Conservation (phyloP, 2,113 vertebrate genomes). For the Propithecus coquereli region DNA sequence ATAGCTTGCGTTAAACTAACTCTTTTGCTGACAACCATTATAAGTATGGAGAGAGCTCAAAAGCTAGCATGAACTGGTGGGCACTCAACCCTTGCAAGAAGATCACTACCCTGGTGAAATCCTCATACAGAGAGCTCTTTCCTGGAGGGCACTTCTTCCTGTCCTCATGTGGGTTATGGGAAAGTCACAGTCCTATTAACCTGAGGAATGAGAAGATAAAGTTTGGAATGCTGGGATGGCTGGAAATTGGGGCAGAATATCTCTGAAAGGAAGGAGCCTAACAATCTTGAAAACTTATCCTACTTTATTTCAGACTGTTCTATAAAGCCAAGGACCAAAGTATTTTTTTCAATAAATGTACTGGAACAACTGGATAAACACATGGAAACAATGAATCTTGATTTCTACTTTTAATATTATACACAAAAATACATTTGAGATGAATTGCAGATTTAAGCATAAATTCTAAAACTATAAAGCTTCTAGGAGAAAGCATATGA, state of each 20-base stretch:
- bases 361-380: not conserved
- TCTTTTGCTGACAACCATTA: not conserved
- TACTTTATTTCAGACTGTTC: constrained; percentile 4
- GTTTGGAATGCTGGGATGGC: not conserved
- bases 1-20: not conserved
- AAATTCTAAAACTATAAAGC: constrained; percentile 10
- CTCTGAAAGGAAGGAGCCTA: not conserved
- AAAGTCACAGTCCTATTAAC: not conserved
- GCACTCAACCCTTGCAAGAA: not conserved
- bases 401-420: not conserved
- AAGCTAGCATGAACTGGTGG: not conserved
- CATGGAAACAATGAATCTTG: not conserved
- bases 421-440: constrained; percentile 12
- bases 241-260: not conserved
- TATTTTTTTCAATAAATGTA: not conserved
- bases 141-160: not conserved
- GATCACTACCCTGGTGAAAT: not conserved
- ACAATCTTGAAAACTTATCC: not conserved
- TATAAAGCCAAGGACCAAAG: not conserved
- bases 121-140: not conserved
- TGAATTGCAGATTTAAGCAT: not conserved
- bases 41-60: not conserved
- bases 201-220: not conserved
- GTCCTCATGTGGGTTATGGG: not conserved
- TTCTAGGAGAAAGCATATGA: not conserved